A percentile compares a stretch with the other conserved stretches of the same genome.
These are phyloP conservation scores for Channallabes apus DNA, from an alignment of 2,797 vertebrate genomes.

Conservation along the genomic window DNA sequence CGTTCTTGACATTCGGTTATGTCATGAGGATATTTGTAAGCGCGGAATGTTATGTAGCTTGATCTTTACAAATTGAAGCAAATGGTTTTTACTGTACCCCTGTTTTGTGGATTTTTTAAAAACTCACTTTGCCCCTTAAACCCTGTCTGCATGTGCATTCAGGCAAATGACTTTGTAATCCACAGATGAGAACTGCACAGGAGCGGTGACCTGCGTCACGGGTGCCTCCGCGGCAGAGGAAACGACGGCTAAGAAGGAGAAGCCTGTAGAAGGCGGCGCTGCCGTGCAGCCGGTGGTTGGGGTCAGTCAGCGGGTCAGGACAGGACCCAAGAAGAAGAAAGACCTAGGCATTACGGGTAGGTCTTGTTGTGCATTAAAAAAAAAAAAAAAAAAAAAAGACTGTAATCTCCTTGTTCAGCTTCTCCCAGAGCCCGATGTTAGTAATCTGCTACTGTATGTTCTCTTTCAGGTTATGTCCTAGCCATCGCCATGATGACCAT, in stretches of 20 bases:
- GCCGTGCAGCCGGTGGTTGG: slow-evolving; percentile 84
- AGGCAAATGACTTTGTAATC: slow-evolving; percentile 40
- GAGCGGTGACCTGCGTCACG: slow-evolving; percentile 8
- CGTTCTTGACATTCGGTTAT: background rate
- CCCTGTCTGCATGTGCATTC: slow-evolving; percentile 22
- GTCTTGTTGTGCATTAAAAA: slow-evolving; percentile 11
- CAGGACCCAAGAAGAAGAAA: slow-evolving; percentile 85
- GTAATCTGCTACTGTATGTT: slow-evolving; percentile 7
- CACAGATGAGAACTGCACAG: slow-evolving; percentile 62
- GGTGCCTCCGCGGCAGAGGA: background rate
- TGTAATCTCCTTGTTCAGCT: too few species aligned
- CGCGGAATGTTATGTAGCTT: background rate
- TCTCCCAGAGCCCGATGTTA: background rate
- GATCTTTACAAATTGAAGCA: background rate
- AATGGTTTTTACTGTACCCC: background rate
- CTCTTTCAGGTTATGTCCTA: slow-evolving; percentile 70
- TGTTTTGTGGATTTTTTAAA: too few species aligned
- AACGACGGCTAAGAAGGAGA: slow-evolving; percentile 62
- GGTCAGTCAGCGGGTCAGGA: slow-evolving; percentile 85
- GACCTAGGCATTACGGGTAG: slow-evolving; percentile 86
- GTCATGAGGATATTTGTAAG: background rate
- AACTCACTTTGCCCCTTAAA: background rate
- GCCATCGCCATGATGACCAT: slow-evolving; percentile 74
- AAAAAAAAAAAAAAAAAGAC: too few species aligned
- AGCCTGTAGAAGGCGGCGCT: slow-evolving; percentile 70